phyloP scores from a whole-genome alignment of 2,888 invertebrate species.

The Quadriops clusia region DNA sequence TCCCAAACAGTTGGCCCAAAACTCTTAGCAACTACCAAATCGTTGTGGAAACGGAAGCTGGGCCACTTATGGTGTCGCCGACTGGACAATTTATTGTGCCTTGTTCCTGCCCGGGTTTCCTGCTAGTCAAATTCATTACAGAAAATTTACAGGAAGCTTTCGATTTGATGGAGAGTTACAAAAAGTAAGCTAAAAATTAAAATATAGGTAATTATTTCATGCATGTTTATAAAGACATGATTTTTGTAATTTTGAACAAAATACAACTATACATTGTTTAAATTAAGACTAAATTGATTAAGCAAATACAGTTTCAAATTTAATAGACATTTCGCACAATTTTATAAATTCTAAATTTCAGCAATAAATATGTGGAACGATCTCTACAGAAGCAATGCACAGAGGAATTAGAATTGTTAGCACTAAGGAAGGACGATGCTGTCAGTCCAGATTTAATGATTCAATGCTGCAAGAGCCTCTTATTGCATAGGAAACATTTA shows the following conservation, averaged over 20 bases:
- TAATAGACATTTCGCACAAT: not conserved
- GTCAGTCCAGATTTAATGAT: conserved; percentile 87
- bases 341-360: conserved; percentile 37
- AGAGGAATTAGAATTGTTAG: conserved; percentile 52
- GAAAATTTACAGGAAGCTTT: conserved; percentile 66
- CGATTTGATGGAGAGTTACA: conserved; percentile 58
- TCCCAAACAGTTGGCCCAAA: conserved; percentile 61
- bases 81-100: conserved; percentile 90
- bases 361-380: conserved; percentile 70
- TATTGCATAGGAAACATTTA: conserved; percentile 41
- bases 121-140: conserved; percentile 73
- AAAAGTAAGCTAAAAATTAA: conserved; percentile 42
- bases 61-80: conserved; percentile 85
- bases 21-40: conserved; percentile 65
- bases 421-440: conserved; percentile 81
- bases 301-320: too few species aligned
- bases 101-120: conserved; percentile 77
- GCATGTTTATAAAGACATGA: not conserved
- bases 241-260: conserved; percentile 2
- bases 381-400: conserved; percentile 57
- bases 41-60: conserved; percentile 87
- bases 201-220: conserved; percentile 2
- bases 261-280: conserved; percentile 1
- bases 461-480: conserved; percentile 61
- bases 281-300: not conserved